Conservation (phyloP, 2,888 invertebrate species). For the Campopleginae sp. region DNA sequence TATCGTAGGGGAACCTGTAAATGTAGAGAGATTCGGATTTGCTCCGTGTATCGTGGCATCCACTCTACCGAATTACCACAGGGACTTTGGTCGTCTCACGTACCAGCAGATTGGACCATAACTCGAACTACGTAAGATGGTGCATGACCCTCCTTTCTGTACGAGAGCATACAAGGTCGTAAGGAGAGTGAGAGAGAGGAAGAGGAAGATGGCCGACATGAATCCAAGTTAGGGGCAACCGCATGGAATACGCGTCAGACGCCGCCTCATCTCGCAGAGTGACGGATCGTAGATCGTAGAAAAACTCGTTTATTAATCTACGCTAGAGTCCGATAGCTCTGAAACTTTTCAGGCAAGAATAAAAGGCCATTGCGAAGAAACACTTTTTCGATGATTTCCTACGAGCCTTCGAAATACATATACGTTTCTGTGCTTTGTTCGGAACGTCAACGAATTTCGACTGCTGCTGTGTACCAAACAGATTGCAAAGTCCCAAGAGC, state of each 20-base stretch:
- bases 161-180: neutral
- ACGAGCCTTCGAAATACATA: conserved; percentile 43
- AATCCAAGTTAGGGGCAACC: conserved; percentile 37
- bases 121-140: conserved; percentile 50
- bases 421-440: neutral
- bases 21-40: neutral
- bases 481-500: neutral
- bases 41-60: conserved; percentile 54
- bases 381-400: conserved; percentile 60
- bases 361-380: conserved; percentile 10
- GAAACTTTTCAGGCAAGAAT: conserved; percentile 30
- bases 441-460: conserved; percentile 28
- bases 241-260: conserved; percentile 16
- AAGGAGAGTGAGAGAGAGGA: conserved; percentile 3
- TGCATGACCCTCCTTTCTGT: conserved; percentile 41
- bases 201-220: neutral
- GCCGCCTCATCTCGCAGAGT: conserved; percentile 61
- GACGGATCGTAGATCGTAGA: conserved; percentile 56
- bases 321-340: conserved; percentile 36
- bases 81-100: conserved; percentile 66
- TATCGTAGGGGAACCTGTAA: neutral
- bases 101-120: conserved; percentile 53
- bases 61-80: conserved; percentile 76
- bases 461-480: neutral
- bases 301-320: conserved; percentile 38